Conservation (phyloP, 2,113 vertebrate species). For the Pachyramphus minor region DNA sequence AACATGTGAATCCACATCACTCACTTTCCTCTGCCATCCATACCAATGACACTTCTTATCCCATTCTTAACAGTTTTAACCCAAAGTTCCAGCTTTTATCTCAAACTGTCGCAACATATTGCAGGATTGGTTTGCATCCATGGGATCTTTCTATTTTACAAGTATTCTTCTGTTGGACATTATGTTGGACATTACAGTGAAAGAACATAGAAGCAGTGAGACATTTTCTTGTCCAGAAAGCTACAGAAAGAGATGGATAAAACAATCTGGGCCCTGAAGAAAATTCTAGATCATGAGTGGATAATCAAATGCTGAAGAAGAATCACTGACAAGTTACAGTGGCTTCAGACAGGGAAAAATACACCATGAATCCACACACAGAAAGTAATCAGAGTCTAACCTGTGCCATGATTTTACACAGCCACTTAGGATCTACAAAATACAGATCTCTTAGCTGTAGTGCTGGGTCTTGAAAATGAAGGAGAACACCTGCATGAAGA, state of each 20-base stretch:
- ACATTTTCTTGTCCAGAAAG: background rate
- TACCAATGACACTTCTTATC: background rate
- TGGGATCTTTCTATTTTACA: background rate
- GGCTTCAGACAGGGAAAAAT: background rate
- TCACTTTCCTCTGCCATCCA: background rate
- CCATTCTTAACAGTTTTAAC: background rate
- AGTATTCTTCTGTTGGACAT: background rate
- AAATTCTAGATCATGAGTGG: background rate
- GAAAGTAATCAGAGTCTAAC: conserved; percentile 63
- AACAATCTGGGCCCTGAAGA: background rate
- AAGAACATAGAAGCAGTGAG: background rate
- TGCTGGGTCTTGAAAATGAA: conserved; percentile 96
- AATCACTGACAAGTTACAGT: background rate
- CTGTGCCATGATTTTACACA: conserved; percentile 95
- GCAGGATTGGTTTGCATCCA: background rate
- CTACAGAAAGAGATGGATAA: background rate
- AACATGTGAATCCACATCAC: background rate
- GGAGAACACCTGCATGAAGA: conserved; percentile 81
- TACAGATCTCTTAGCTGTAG: conserved; percentile 89
- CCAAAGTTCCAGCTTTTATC: background rate
- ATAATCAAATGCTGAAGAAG: background rate
- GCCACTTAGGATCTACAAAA: conserved; percentile 94
- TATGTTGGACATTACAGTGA: background rate
- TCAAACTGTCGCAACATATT: background rate
- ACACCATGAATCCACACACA: background rate